Conservation (phyloP, 92 coral and sea anemone species). For the Epizoanthus scotinus region DNA sequence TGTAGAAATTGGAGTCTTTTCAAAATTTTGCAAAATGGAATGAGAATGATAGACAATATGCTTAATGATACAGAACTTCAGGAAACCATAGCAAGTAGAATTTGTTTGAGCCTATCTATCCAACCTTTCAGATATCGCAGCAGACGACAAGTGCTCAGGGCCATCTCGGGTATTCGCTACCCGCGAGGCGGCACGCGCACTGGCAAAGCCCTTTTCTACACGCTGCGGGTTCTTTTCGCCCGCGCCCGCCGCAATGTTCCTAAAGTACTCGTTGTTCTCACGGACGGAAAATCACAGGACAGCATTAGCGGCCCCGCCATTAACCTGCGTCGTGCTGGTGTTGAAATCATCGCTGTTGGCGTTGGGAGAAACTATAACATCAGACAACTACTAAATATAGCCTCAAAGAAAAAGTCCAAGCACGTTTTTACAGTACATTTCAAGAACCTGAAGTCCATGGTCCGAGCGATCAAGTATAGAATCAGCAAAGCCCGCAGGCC, state of each 20-base stretch:
- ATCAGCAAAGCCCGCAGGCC: slow-evolving; percentile 43
- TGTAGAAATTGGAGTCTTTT: too few relatives aligned
- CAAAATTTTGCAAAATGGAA: too few relatives aligned
- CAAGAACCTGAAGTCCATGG: slow-evolving; percentile 51
- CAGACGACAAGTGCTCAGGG: slow-evolving; percentile 56
- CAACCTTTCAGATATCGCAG: slow-evolving; percentile 38
- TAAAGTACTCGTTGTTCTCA: slow-evolving; percentile 47
- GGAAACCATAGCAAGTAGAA: too few relatives aligned
- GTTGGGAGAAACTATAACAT: slow-evolving; percentile 34
- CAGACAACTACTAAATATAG: slow-evolving; percentile 38
- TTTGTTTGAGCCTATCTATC: too few relatives aligned
- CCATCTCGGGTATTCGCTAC: slow-evolving; percentile 73
- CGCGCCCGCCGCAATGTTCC: slow-evolving; percentile 50
- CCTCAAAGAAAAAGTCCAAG: slow-evolving; percentile 25
- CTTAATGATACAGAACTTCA: too few relatives aligned
- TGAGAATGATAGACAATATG: too few relatives aligned
- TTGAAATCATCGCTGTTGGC: slow-evolving; percentile 36
- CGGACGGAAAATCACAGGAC: slow-evolving; percentile 46
- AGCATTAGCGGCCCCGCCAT: slow-evolving; percentile 44
- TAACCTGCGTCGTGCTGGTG: slow-evolving; percentile 49
- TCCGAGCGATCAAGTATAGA: slow-evolving; percentile 57
- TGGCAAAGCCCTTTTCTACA: slow-evolving; percentile 68
- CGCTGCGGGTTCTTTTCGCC: slow-evolving; percentile 55
- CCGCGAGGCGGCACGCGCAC: slow-evolving; percentile 81
- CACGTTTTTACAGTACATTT: slow-evolving; percentile 47